These are phyloP conservation scores for Acanthacorydalis orientalis DNA, from an alignment of 2,888 invertebrate species.

Conservation along the genomic window DNA sequence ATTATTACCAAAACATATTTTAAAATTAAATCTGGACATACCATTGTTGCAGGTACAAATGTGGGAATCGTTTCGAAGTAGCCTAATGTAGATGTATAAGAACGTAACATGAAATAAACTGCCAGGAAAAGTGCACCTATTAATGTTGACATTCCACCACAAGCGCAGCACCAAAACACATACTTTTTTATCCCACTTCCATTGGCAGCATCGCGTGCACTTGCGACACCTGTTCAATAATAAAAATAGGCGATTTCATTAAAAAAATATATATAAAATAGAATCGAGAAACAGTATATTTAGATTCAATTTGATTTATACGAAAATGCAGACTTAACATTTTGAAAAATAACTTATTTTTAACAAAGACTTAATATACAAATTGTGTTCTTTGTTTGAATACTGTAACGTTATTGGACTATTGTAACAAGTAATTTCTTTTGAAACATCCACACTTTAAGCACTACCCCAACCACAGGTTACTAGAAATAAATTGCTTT, in stretches of 20 bases:
- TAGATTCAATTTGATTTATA: too few relatives aligned
- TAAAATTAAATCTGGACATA: constrained; percentile 27
- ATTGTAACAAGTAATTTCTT: too few relatives aligned
- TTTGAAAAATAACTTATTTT: not conserved
- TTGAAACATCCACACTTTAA: too few relatives aligned
- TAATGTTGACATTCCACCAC: constrained; percentile 60
- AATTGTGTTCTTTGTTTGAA: too few relatives aligned
- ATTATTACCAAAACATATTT: too few relatives aligned
- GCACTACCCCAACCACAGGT: too few relatives aligned
- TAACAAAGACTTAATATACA: too few relatives aligned
- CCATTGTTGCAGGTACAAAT: constrained; percentile 83
- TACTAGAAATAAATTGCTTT: too few relatives aligned
- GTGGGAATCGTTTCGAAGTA: constrained; percentile 90
- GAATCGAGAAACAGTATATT: not conserved
- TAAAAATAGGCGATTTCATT: constrained; percentile 5
- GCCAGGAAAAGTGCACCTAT: constrained; percentile 62
- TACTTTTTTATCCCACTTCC: constrained; percentile 49
- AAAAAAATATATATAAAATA: not conserved
- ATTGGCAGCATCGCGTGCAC: constrained; percentile 22
- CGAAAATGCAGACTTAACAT: not conserved
- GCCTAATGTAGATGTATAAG: constrained; percentile 58
- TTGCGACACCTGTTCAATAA: constrained; percentile 24
- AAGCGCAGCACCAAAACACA: constrained; percentile 68
- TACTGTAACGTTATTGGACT: too few relatives aligned
- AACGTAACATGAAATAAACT: constrained; percentile 61